phyloP scores from a whole-genome alignment of 2,113 vertebrate genomes.

The Oncorhynchus mykiss region DNA sequence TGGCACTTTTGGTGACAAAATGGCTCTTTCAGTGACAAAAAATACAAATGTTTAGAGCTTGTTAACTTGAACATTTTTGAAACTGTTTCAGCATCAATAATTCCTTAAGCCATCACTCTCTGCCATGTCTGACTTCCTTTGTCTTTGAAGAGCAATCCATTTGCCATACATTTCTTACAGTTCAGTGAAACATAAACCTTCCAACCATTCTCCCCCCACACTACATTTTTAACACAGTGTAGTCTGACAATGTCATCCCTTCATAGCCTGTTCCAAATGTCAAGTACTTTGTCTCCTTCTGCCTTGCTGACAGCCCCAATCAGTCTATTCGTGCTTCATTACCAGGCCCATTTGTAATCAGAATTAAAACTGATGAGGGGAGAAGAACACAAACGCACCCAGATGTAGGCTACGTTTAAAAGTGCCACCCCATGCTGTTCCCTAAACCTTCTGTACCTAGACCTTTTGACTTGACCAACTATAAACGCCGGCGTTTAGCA shows the following conservation, averaged over 20 bases:
- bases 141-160: too few species aligned
- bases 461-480: conserved; percentile 36
- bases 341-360: conserved; percentile 60
- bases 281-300: conserved; percentile 64
- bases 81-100: too few species aligned
- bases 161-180: too few species aligned
- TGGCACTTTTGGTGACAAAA: too few species aligned
- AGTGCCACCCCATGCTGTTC: conserved; percentile 54
- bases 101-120: too few species aligned
- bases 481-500: conserved; percentile 32
- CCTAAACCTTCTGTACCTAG: conserved; percentile 34
- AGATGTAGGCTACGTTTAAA: conserved; percentile 30
- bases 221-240: background rate
- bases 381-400: conserved; percentile 32
- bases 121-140: too few species aligned
- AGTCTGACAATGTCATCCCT: conserved; percentile 32
- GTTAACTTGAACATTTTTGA: too few species aligned
- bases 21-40: too few species aligned
- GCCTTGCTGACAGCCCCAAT: conserved; percentile 64
- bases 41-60: too few species aligned
- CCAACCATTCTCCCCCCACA: background rate
- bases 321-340: conserved; percentile 66
- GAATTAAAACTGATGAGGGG: conserved; percentile 49
- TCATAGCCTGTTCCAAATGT: conserved; percentile 62
- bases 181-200: background rate